A percentile compares a stretch with the other conserved stretches of the same genome.
Conservation (phyloP, 1,140 invertebrate genomes). For the Lepidurus couesii region DNA sequence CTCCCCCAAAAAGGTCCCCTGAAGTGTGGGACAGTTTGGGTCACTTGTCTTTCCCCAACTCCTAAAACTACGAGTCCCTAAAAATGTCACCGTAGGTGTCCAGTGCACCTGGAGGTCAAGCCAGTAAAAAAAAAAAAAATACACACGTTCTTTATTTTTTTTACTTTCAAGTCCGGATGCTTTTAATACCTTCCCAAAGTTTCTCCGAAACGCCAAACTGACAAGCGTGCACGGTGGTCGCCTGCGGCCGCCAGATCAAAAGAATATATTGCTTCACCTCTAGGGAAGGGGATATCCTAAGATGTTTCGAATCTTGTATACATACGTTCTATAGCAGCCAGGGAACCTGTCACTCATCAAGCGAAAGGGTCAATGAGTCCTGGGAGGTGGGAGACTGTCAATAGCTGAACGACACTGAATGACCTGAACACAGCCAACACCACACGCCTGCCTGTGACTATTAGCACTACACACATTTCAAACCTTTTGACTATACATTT, state of each 20-base stretch:
- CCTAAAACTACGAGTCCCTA: neutral
- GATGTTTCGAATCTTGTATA: neutral
- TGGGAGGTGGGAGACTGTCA: neutral
- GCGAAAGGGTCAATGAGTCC: neutral
- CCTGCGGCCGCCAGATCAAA: neutral
- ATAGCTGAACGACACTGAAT: neutral
- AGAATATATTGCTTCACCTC: neutral
- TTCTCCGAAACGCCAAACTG: neutral
- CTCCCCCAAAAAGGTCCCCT: neutral
- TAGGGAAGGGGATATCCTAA: neutral
- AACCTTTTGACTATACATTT: neutral
- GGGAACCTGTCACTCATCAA: neutral
- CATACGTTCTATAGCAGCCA: neutral
- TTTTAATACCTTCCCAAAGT: neutral
- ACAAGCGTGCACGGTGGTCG: neutral
- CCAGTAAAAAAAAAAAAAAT: neutral
- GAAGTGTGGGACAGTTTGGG: slow-evolving; percentile 17
- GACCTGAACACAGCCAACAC: neutral
- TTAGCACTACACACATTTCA: neutral
- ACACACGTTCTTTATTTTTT: neutral
- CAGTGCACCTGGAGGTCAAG: neutral
- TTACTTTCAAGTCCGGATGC: neutral
- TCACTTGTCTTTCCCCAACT: neutral
- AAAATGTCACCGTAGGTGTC: slow-evolving; percentile 7
- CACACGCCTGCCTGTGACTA: neutral